These are phyloP conservation scores for Leptarthrus brevirostris DNA, from an alignment of 2,888 invertebrate genomes.

Conservation along the genomic window DNA sequence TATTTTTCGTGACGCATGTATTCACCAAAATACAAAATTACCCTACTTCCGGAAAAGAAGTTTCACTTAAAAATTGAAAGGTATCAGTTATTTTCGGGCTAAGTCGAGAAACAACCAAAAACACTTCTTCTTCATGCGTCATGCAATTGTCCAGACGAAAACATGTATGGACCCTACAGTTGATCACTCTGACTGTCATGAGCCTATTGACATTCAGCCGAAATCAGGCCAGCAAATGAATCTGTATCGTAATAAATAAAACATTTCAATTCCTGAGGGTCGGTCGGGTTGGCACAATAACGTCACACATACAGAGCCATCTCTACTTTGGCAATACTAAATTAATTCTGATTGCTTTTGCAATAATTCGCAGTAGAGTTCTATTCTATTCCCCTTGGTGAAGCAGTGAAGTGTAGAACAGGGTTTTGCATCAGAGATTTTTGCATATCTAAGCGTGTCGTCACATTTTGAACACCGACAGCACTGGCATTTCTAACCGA, in stretches of 20 bases:
- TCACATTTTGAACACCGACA: too few species aligned
- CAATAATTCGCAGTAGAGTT: too few species aligned
- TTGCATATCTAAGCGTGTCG: too few species aligned
- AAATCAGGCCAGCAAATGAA: slow-evolving; percentile 23
- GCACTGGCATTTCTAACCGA: too few species aligned
- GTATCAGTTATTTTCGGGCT: too few species aligned
- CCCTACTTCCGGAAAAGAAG: too few species aligned
- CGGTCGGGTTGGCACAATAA: background rate
- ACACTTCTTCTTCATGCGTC: slow-evolving; percentile 14
- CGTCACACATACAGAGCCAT: background rate
- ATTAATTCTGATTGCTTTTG: slow-evolving; percentile 10
- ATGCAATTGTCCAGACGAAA: background rate
- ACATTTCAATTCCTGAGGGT: slow-evolving; percentile 24
- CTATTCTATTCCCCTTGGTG: too few species aligned
- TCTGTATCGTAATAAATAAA: slow-evolving; percentile 32
- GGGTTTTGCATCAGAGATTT: too few species aligned
- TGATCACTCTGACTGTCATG: background rate
- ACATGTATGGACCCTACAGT: background rate
- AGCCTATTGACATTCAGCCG: slow-evolving; percentile 17
- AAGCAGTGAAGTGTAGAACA: too few species aligned
- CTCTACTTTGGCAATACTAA: background rate
- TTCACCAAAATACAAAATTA: too few species aligned
- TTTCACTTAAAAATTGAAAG: too few species aligned
- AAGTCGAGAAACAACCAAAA: slow-evolving; percentile 16
- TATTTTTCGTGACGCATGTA: too few species aligned